Evolutionary conservation across 1,140 invertebrate genomes (phyloP).

Genomic region (Coptotermes formosanus): DNA sequence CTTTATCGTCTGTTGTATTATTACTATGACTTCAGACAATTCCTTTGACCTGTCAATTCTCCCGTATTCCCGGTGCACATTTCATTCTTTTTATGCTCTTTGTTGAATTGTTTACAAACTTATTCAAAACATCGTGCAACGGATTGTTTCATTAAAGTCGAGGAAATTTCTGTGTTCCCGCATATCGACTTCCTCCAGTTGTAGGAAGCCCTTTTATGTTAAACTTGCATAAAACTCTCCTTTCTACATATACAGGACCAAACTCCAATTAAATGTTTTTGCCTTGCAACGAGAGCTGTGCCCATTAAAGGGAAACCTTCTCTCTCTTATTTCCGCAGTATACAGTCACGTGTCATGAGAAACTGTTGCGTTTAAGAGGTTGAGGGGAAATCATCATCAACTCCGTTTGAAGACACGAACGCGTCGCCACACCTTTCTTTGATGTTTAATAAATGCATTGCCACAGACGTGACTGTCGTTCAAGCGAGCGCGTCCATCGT

Average conservation of each 20-base stretch:
- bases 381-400: too few species aligned
- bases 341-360: not conserved
- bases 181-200: constrained; percentile 15
- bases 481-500: too few species aligned
- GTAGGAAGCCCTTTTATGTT: not conserved
- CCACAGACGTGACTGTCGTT: too few species aligned
- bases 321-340: not conserved
- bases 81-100: not conserved
- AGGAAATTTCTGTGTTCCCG: not conserved
- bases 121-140: not conserved
- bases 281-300: not conserved
- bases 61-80: not conserved
- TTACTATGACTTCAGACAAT: not conserved
- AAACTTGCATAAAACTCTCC: not conserved
- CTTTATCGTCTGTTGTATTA: not conserved
- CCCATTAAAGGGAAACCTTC: not conserved
- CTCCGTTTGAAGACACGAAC: too few species aligned
- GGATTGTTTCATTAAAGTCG: constrained; percentile 19
- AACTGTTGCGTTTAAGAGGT: not conserved
- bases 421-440: too few species aligned
- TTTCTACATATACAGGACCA: not conserved
- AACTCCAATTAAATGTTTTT: constrained; percentile 9
- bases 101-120: constrained; percentile 14
- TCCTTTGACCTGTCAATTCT: not conserved
- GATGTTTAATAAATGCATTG: too few species aligned